Percentiles rank a stretch among this genome's conserved stretches.
Evolutionary conservation across 2,113 vertebrate species (phyloP).

Genomic region (Tympanuchus pallidicinctus): DNA sequence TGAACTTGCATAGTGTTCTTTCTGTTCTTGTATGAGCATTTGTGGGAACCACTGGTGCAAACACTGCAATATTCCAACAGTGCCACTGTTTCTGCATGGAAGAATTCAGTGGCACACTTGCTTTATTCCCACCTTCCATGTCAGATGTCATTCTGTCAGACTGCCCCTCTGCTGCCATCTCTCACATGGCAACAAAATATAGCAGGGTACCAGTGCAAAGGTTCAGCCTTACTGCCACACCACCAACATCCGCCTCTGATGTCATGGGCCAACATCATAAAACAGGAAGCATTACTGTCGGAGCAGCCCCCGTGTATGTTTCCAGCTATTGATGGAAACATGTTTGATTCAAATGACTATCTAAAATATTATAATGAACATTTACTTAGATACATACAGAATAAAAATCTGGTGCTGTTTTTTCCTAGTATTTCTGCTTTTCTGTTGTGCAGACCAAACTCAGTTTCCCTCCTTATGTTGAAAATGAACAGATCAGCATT

Average conservation of each 20-base stretch:
- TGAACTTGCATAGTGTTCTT: background rate
- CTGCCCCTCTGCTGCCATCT: background rate
- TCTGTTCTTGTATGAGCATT: background rate
- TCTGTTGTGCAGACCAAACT: background rate
- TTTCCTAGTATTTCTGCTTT: background rate
- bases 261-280: background rate
- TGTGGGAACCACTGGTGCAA: background rate
- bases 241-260: background rate
- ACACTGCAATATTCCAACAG: background rate
- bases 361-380: background rate
- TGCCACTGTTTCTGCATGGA: background rate
- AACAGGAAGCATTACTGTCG: background rate
- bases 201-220: background rate
- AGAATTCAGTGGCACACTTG: background rate
- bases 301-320: background rate
- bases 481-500: background rate
- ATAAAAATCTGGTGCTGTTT: background rate
- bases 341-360: background rate
- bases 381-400: background rate
- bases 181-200: background rate
- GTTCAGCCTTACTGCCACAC: background rate
- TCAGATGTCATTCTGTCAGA: background rate
- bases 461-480: background rate
- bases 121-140: background rate
- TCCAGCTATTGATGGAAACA: background rate